Conservation (phyloP, 2,797 vertebrate genomes). For the Morelia viridis region DNA sequence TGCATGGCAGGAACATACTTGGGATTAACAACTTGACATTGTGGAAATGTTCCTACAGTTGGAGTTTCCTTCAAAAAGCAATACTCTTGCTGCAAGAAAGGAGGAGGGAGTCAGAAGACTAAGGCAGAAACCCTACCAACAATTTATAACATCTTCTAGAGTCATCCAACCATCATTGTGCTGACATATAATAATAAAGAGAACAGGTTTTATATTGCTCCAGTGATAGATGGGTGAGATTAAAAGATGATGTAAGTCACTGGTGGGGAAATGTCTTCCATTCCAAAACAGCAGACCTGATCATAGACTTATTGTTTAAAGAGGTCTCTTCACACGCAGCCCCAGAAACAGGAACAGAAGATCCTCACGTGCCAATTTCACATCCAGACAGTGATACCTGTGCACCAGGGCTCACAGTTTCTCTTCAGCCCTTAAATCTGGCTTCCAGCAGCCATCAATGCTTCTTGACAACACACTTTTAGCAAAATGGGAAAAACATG, state of each 20-base stretch:
- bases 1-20: neutral
- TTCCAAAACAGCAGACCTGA: neutral
- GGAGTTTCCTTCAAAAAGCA: neutral
- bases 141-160: neutral
- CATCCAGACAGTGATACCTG: neutral
- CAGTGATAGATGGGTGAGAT: neutral
- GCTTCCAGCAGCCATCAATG: neutral
- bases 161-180: neutral
- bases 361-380: too few relatives aligned
- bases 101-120: neutral
- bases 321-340: neutral
- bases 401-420: neutral
- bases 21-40: neutral
- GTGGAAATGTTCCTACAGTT: neutral
- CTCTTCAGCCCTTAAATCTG: neutral
- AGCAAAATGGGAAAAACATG: neutral
- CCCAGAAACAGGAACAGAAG: neutral
- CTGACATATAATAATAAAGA: neutral
- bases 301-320: neutral
- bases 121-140: neutral
- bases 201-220: neutral
- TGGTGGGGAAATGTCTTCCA: neutral
- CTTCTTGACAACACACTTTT: neutral
- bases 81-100: neutral
- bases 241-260: neutral